Conservation (phyloP, 1,140 invertebrate species). For the Subanguina moxae region DNA sequence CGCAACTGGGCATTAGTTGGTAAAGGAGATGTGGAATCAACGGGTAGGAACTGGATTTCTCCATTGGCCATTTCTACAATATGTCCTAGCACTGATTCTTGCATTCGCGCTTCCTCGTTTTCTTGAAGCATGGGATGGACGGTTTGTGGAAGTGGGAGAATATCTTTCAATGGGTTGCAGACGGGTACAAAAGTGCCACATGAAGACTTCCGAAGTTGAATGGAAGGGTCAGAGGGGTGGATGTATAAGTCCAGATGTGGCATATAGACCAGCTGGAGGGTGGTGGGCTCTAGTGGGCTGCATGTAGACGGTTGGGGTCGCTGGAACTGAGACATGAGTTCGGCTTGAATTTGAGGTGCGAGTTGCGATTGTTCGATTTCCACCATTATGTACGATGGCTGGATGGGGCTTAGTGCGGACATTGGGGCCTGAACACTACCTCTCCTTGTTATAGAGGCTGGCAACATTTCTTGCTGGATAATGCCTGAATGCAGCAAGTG, state of each 20-base stretch:
- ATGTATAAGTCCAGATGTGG: neutral
- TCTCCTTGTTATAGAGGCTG: neutral
- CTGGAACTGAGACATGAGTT: no score
- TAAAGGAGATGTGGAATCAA: neutral
- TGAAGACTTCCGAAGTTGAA: neutral
- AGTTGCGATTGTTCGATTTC: no score
- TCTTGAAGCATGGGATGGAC: no score
- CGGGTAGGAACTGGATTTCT: neutral
- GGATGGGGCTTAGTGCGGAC: no score
- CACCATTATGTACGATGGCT: no score
- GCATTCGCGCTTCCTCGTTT: no score
- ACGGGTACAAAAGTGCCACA: neutral
- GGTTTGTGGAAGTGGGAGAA: no score
- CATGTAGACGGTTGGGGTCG: no score
- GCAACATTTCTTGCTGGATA: neutral
- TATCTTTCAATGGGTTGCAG: neutral
- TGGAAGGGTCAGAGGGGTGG: neutral
- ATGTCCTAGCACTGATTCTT: neutral
- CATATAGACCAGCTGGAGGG: neutral
- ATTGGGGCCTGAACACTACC: neutral
- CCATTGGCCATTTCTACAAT: neutral
- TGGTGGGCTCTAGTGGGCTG: no score
- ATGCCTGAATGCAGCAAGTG: constrained; percentile 1
- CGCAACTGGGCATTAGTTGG: neutral
- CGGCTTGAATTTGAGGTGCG: no score